Percentiles rank a stretch among this genome's conserved stretches.
Evolutionary conservation across 2,113 vertebrate species (phyloP).

Genomic region (Anolis carolinensis): DNA sequence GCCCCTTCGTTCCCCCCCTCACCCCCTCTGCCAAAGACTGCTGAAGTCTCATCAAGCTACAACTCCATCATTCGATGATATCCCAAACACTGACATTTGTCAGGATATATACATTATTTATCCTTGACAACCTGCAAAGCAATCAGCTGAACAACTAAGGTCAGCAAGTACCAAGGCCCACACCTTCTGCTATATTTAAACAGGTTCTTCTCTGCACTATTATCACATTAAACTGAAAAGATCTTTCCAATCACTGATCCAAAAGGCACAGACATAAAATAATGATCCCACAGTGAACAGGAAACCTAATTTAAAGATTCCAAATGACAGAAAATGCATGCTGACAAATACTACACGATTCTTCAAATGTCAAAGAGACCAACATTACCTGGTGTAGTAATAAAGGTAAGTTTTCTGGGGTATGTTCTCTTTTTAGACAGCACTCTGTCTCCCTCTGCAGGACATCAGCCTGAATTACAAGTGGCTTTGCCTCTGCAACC

Average conservation of each 20-base stretch:
- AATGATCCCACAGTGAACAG: not conserved
- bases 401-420: constrained; percentile 65
- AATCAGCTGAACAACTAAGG: not conserved
- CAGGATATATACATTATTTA: not conserved
- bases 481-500: constrained; percentile 62
- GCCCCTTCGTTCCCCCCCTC: too few species aligned
- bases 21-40: too few species aligned
- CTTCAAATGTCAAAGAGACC: not conserved
- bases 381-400: constrained; percentile 70
- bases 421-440: constrained; percentile 72
- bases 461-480: constrained; percentile 74
- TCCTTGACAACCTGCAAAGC: not conserved
- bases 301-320: not conserved
- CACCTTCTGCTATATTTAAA: not conserved
- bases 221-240: not conserved
- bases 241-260: not conserved
- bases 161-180: not conserved
- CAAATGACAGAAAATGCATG: not conserved
- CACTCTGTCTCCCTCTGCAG: constrained; percentile 83
- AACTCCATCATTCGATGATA: not conserved
- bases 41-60: too few species aligned
- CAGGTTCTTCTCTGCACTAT: not conserved
- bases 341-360: not conserved
- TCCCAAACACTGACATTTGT: not conserved
- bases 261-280: not conserved